Conservation (phyloP, 2,888 invertebrate genomes). For the Coelopa pilipes region DNA sequence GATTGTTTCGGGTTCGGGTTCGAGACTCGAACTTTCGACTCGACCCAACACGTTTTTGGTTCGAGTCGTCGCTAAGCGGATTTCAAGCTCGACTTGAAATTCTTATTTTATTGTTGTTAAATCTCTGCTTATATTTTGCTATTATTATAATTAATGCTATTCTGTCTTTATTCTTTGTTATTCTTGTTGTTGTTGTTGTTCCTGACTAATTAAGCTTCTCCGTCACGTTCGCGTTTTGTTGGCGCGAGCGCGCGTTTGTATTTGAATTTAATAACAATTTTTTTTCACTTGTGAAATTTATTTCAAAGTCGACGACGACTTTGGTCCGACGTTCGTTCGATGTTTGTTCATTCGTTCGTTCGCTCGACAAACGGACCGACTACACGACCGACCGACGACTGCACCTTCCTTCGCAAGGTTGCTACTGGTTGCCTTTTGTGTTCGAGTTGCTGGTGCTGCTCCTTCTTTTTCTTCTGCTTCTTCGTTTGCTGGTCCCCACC, state of each 20-base stretch:
- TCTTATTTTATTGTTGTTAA: too few relatives aligned
- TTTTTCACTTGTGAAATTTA: too few relatives aligned
- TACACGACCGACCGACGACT: background rate
- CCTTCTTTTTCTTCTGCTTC: background rate
- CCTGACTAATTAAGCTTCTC: background rate
- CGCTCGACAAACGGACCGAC: conserved; percentile 3
- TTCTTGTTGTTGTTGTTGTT: too few relatives aligned
- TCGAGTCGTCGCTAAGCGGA: too few relatives aligned
- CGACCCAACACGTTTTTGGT: background rate
- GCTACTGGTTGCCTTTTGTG: background rate
- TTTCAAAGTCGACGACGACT: background rate
- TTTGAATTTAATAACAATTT: too few relatives aligned
- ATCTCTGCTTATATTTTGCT: too few relatives aligned
- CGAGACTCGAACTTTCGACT: conserved; percentile 6
- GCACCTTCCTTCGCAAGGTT: background rate
- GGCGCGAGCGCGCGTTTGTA: too few relatives aligned
- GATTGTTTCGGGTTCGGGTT: background rate
- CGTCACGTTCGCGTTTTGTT: too few relatives aligned
- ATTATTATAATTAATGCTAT: too few relatives aligned
- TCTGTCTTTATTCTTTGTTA: too few relatives aligned
- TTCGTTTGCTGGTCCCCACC: background rate
- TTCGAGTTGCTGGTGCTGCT: background rate
- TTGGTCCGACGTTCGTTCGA: conserved; percentile 3
- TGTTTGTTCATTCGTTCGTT: conserved; percentile 14
- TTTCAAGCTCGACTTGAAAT: too few relatives aligned